Evolutionary conservation across 2,113 vertebrate species (phyloP).

Genomic region (Serinus canaria): DNA sequence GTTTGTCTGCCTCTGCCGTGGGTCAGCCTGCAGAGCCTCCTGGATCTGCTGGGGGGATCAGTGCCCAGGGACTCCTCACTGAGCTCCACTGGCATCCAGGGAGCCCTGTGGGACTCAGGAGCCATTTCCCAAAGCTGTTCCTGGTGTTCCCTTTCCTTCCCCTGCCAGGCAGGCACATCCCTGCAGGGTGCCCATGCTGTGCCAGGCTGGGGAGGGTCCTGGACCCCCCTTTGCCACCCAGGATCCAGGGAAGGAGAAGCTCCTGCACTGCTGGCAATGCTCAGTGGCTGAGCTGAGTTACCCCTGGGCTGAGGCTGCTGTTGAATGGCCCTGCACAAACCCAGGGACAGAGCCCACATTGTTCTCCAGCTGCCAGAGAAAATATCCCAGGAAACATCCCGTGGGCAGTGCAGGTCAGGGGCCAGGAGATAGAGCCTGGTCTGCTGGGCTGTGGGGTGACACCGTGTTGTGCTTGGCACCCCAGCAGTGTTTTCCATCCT

Average conservation of each 20-base stretch:
- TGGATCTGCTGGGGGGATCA: background rate
- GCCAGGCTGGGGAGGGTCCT: background rate
- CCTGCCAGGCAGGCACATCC: accelerated
- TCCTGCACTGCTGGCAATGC: background rate
- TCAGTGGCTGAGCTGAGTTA: background rate
- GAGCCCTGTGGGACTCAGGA: background rate
- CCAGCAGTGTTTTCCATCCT: background rate
- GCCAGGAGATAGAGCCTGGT: accelerated
- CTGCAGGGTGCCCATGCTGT: background rate
- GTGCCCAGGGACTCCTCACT: background rate
- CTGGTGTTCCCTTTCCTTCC: accelerated
- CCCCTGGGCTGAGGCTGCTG: background rate
- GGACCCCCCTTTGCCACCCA: accelerated
- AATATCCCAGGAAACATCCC: background rate
- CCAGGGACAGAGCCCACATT: background rate
- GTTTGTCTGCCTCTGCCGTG: background rate
- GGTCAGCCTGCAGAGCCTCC: background rate
- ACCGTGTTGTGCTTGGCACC: background rate
- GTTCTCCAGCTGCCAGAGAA: background rate
- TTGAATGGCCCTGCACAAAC: background rate
- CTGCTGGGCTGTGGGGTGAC: background rate
- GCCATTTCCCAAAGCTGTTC: background rate
- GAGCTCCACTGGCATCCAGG: accelerated
- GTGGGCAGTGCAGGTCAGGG: background rate
- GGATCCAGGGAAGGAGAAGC: background rate